Conservation (phyloP, 2,113 vertebrate species). For the Xenopus laevis region DNA sequence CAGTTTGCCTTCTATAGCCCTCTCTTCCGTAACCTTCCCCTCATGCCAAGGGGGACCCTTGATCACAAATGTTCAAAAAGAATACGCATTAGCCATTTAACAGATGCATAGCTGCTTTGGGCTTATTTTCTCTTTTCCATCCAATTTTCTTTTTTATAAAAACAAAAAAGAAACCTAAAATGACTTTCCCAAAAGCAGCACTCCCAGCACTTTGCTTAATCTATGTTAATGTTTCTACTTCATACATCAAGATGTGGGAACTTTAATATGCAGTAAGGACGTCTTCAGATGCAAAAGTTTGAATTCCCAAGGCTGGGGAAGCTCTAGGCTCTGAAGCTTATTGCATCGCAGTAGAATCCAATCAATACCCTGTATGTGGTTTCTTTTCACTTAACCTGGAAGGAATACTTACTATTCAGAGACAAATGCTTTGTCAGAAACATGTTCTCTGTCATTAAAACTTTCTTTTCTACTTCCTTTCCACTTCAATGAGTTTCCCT, state of each 20-base stretch:
- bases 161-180: background rate
- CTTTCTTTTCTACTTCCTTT: constrained; percentile 39
- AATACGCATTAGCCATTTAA: no score
- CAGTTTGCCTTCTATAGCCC: no score
- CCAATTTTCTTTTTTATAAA: no score
- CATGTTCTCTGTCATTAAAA: constrained; percentile 41
- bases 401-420: constrained; percentile 45
- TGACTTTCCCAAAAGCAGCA: background rate
- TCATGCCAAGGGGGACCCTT: no score
- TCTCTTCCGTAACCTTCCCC: no score
- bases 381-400: constrained; percentile 43
- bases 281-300: background rate
- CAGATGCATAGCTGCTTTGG: no score
- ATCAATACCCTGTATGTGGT: constrained; percentile 34
- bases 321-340: constrained; percentile 28
- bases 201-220: background rate
- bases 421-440: constrained; percentile 44
- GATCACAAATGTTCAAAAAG: no score
- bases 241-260: background rate
- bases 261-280: constrained; percentile 2
- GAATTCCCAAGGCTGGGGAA: constrained; percentile 35
- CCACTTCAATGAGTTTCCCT: constrained; percentile 37
- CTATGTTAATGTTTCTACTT: background rate
- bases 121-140: no score
- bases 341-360: constrained; percentile 31